These are phyloP conservation scores for Dreissena polymorpha DNA, from an alignment of 1,140 invertebrate genomes.

Conservation along the genomic window DNA sequence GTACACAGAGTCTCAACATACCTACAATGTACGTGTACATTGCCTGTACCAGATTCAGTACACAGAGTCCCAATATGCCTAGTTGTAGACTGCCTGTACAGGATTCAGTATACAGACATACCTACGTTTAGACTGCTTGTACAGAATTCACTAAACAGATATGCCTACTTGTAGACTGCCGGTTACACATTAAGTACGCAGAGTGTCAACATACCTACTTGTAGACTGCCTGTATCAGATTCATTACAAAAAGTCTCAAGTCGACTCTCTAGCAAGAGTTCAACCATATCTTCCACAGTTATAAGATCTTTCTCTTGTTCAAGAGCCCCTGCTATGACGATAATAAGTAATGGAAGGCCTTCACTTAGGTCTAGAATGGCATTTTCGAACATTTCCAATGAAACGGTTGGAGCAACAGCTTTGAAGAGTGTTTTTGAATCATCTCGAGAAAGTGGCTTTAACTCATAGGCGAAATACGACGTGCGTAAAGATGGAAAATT, in stretches of 20 bases:
- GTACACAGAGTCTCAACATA: too few species aligned
- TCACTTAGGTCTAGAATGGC: conserved; percentile 31
- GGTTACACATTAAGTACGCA: too few species aligned
- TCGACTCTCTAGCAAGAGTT: conserved; percentile 24
- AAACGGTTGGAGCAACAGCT: background rate
- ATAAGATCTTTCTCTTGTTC: conserved; percentile 12
- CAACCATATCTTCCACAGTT: conserved; percentile 22
- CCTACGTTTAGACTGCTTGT: too few species aligned
- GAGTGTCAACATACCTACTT: too few species aligned
- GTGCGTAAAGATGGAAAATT: background rate
- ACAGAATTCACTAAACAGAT: too few species aligned
- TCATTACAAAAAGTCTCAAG: conserved; percentile 39
- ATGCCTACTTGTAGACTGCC: too few species aligned
- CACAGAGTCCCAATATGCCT: too few species aligned
- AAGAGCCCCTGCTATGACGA: conserved; percentile 31
- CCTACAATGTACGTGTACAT: too few species aligned
- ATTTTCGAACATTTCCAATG: conserved; percentile 4
- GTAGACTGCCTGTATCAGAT: too few species aligned
- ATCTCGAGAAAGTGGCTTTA: background rate
- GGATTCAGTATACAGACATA: too few species aligned
- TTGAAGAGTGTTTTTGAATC: background rate
- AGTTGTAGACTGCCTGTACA: too few species aligned
- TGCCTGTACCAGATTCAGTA: too few species aligned
- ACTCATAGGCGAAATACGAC: background rate
- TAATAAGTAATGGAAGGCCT: conserved; percentile 25